Evolutionary conservation across 2,888 invertebrate genomes (phyloP), one percentile per base, ranked within the genome.

Genomic region (Smittia aterrima): DNA sequence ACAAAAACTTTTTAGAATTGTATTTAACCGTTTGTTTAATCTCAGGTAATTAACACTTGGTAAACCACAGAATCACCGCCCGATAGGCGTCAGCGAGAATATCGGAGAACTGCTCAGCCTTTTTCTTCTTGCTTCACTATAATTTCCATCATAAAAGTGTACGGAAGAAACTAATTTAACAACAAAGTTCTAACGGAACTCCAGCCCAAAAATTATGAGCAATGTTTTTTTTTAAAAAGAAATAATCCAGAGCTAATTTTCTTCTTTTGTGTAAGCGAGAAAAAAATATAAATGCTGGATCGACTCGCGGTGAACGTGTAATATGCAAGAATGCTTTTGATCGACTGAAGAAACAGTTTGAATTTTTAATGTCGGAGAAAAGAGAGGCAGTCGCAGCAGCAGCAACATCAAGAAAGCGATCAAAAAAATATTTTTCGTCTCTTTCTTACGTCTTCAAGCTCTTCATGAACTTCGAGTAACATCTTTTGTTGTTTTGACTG

Each of bases 271-370:
- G 9, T 9, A 32, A 47, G 47, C 47, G 47, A 47, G n/a, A 58
- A 58, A 13, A 47, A 11, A 47, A 47, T 38, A 38, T 9, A 38
- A 38, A 38, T 9, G 11, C 32, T 32, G 3, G 32, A 3, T 47
- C 16, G 47, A 3, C 2, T 58, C 22, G 58, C 58, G 58, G n/a
- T 7, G 72, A 62, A 62, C 72, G 72, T 72, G 72, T 62, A 38
- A 32, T 40, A 72, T 54, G 54, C 27, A 58, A 25, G 72, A 72
- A 72, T 72, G 64, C 72, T 25, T 72, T 72, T 72, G 58, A 72
- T 64, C 72, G 41, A 72, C 72, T 72, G 64, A 71, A 68, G 58
- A 71, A 72, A 72, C 72, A 72, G 54, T 54, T 54, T 22, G 20
- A 72, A 13, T n/a, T 64, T 64, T 64, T 27, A 16, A 27, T 40